Evolutionary conservation across 37 sponge, comb jelly and placozoan species (phyloP), one percentile per base, ranked within the genome.

Genomic region (Axinella damicornis): DNA sequence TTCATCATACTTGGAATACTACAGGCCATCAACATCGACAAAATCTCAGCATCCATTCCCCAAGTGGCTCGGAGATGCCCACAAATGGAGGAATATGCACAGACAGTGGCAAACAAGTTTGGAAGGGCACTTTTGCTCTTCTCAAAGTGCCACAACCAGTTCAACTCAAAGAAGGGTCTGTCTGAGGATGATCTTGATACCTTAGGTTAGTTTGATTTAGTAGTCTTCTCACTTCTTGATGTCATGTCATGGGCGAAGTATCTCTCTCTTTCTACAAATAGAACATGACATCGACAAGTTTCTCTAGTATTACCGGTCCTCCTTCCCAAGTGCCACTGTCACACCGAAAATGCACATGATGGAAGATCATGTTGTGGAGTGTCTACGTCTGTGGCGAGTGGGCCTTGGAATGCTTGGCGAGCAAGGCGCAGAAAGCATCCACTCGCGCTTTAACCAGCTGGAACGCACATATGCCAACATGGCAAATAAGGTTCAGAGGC

Each of bases 341-440:
- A 41, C 52, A 18, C 87, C 87, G 1, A 86, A 86, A 54, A 71
- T 64, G 82, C 91, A 78, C 90, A 63, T 76, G 9, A 34, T 87
- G 32, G 81, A 87, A 33, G 66, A 79, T 15, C 87, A 87, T 46
- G 66, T 64, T 0, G 65, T 78, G 5, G 20, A n/a, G 28, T 85
- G 78, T 61, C 18, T 75, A 53, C 1, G 57, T 33, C 41, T 25
- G 63, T 74, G 74, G 65, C 39, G 55, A 11, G 40, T 63, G 25
- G 87, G 81, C 22, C 39, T 72, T 46, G 87, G 81, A n/a, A 17
- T 87, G 6, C 34, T 77, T 38, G 78, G 78, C 27, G 83, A 88
- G 53, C 90, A 89, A 62, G 85, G 90, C n/a, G 82, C 70, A 19
- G 88, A 82, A 57, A 58, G 57, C 2, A 81, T 88, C 15, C 88